Evolutionary conservation across 64 coral and sea anemone genomes (phyloP), one percentile per base, ranked within the genome.

Genomic region (Trachythela sp.): DNA sequence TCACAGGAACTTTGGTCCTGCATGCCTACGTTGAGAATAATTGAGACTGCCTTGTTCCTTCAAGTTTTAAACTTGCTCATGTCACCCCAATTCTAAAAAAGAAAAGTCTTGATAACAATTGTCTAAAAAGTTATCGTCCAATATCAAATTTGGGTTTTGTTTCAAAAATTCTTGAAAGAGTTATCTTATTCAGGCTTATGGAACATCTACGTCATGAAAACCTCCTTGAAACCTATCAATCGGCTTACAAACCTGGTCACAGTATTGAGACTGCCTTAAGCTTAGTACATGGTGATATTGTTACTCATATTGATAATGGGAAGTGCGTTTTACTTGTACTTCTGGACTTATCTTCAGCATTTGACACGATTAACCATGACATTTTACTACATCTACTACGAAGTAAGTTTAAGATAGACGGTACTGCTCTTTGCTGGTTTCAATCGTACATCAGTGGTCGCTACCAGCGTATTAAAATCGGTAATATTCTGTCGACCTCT

Each of bases 161-260:
- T 86, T 86, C 84, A 37, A 86, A 86, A 86, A 86, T 86, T 86
- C 84, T 86, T 86, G 84, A 86, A 41, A 86, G 48, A 41, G 84
- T 86, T 86, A 4, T 86, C 48, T 41, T 86, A 45, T 41, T 45
- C 48, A 37, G 48, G 84, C 84, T 86, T 41, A 86, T 86, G 13
- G 48, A 37, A 45, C 84, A 86, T 51, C 84, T 86, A 45, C 84
- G 48, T 86, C 41, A 86, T 45, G 48, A 86, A 37, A 86, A 86
- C 84, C 84, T 86, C 48, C 41, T 41, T 45, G 84, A 86, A 86
- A 41, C 48, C 84, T 86, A 51, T 41, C 84, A 86, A 86, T 86
- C 84, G 41, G 41, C 84, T 86, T 86, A 48, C 84, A 86, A 1
- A 86, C 48, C 84, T 45, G 41, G 84, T 41, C 84, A 86, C 40